Evolutionary conservation across 2,113 vertebrate species (phyloP), one percentile per base, ranked within the genome.

Genomic region (Micronycteris hirsuta): DNA sequence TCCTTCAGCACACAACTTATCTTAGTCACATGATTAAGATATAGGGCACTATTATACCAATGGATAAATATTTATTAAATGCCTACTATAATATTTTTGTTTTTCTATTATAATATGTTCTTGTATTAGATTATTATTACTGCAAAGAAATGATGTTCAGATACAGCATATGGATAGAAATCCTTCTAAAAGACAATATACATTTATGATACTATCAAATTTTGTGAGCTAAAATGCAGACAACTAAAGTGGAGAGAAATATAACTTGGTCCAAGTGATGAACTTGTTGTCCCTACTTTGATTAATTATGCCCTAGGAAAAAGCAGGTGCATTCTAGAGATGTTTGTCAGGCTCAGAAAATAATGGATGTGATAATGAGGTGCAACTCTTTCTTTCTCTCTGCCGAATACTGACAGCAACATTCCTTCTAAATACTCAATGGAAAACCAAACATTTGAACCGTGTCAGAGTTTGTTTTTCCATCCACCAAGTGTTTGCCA

Each of bases 401-500:
- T 5, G 17, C 61, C 63, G 36, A 78, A n/a, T 41, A 85, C 65
- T 0, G 31, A 84, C 8, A 49, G 19, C 28, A 4, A 91, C 45
- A 26, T 63, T 92, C 86, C 87, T 92, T 95, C 63, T 1, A 0
- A 84, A 81, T 89, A 86, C n/a, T 91, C 93, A 89, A 7, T 36
- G 91, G 92, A 91, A 98, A 98, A 94, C 94, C 95, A 96, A 98
- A 98, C 96, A 98, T 45, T 3, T 65, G 74, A 96, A 96, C 78
- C 91, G 82, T 61, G 97, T 47, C 33, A 16, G 92, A 96, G 94
- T 96, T 93, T 96, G 97, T 94, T 97, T 92, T 95, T 87, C 84
- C 96, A 98, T 98, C 97, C 81, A 82, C 98, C 98, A 97, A 95
- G 96, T 98, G 97, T 98, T 98, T 98, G 98, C 97, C 98, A 96